phyloP scores from a whole-genome alignment of 2,113 vertebrate genomes.

The Calyptomena viridis region DNA sequence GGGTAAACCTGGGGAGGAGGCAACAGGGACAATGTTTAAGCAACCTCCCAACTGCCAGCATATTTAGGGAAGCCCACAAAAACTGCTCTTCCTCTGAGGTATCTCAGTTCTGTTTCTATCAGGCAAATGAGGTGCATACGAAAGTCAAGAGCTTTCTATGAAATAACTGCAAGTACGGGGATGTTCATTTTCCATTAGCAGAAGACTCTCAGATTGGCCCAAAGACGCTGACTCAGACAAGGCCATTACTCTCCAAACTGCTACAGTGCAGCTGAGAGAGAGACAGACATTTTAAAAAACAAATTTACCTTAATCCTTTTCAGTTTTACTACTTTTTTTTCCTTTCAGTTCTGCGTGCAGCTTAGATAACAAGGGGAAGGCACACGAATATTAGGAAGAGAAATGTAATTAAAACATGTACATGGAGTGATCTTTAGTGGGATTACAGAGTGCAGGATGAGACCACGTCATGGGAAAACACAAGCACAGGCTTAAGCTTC shows the following conservation, averaged over 20 bases:
- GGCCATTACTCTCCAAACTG: neutral
- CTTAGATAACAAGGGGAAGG: neutral
- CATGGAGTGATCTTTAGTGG: neutral
- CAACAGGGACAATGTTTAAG: neutral
- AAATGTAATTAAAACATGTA: neutral
- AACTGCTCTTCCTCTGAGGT: neutral
- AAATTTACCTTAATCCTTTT: neutral
- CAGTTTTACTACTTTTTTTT: neutral
- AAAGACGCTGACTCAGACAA: neutral
- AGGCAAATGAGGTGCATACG: neutral
- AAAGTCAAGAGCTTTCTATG: neutral
- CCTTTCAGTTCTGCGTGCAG: neutral
- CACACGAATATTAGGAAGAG: neutral
- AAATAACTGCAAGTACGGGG: neutral
- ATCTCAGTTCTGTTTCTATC: neutral
- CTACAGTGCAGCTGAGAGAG: neutral
- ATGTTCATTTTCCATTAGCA: neutral
- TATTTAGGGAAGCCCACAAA: neutral
- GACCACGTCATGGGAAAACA: neutral
- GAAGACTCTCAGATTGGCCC: neutral
- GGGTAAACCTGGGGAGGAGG: neutral
- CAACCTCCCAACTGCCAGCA: neutral
- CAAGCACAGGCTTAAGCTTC: neutral
- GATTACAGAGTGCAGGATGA: neutral
- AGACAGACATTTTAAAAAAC: neutral